These are phyloP conservation scores for Pseudomyrmex flavicornis DNA, from an alignment of 1,140 invertebrate genomes.

Conservation along the genomic window DNA sequence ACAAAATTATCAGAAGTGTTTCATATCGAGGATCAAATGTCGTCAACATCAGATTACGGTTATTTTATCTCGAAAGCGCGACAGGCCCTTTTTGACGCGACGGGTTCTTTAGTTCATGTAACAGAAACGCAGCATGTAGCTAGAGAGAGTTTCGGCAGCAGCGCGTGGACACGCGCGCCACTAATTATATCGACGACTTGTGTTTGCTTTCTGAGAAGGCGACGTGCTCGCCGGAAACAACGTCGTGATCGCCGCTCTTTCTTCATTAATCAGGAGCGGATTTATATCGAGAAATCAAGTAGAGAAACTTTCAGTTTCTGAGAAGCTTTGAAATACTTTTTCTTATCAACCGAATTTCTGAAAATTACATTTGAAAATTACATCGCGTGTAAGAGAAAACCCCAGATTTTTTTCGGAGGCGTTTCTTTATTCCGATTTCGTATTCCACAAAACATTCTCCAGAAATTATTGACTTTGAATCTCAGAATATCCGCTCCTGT, in stretches of 20 bases:
- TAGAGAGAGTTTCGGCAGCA: slow-evolving; percentile 46
- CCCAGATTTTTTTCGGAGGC: not conserved
- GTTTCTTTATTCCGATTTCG: not conserved
- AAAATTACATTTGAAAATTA: not conserved
- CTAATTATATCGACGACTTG: slow-evolving; percentile 80
- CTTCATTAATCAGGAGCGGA: slow-evolving; percentile 28
- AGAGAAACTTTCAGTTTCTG: not conserved
- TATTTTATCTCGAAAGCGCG: slow-evolving; percentile 20
- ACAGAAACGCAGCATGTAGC: slow-evolving; percentile 41
- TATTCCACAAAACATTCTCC: not conserved
- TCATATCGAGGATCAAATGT: not conserved
- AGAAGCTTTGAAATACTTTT: not conserved
- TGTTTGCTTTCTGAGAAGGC: slow-evolving; percentile 78
- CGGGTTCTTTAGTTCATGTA: slow-evolving; percentile 22
- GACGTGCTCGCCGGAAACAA: slow-evolving; percentile 61
- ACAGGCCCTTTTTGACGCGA: not conserved
- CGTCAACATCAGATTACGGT: not conserved
- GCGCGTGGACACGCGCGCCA: slow-evolving; percentile 71
- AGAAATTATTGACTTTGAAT: not conserved
- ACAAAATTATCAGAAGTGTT: no score
- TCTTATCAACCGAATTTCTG: not conserved
- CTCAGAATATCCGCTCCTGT: not conserved
- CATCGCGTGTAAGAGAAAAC: not conserved
- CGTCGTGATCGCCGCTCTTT: not conserved
- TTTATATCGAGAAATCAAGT: not conserved